Evolutionary conservation across 2,888 invertebrate species (phyloP), one percentile per base, ranked within the genome.

Genomic region (Coenonympha arcania): DNA sequence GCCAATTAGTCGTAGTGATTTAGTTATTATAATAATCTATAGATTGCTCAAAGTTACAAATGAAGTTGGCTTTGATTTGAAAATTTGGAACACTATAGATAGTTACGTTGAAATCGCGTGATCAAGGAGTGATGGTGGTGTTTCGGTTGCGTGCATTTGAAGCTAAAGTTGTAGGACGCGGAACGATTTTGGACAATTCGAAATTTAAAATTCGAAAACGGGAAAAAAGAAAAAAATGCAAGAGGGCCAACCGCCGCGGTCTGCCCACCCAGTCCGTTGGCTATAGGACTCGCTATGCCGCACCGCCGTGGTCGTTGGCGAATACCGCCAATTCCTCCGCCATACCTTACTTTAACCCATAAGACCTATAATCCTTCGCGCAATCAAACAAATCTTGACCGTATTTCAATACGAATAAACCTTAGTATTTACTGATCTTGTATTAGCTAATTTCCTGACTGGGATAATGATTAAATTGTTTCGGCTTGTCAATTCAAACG

Each of bases 401-500:
- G 57, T 80, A 64, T 46, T 6, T 2, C 11, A n/a, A 28, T 49
- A 15, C 2, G 13, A 22, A 59, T 69, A 71, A 52, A 64, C 62
- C 50, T 55, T 51, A 65, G 59, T 62, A 30, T 74, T 41, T 52
- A 31, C 48, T 59, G 59, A 34, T 8, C 22, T 16, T 6, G 8
- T 44, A 34, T 36, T 34, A 51, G 60, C 71, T 75, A 79, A 81
- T 81, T 85, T 82, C 74, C 76, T 66, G 56, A 68, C 71, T 52
- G 76, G 79, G 75, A 77, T 86, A 85, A 84, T 86, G 80, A 83
- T 86, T 81, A 84, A 85, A 85, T 85, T 83, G 83, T 83, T 85
- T 83, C 83, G 86, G 86, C 78, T 82, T 86, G 81, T 85, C 80
- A 81, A 83, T 85, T 84, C 83, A 85, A 82, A 86, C 79, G 76